phyloP scores from a whole-genome alignment of 2,113 vertebrate species.

The Halichoerus grypus region DNA sequence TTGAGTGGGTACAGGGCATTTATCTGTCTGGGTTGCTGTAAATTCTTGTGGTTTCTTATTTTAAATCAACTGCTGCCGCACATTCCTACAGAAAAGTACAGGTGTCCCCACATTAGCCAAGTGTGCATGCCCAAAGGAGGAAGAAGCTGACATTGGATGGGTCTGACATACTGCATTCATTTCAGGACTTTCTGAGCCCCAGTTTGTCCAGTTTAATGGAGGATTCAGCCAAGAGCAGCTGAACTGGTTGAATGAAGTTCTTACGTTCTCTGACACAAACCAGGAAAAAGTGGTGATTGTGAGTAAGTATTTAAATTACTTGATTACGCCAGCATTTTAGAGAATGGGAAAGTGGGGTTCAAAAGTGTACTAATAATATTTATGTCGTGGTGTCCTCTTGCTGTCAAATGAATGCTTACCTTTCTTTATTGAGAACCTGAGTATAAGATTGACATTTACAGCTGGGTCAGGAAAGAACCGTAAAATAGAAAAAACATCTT shows the following conservation, averaged over 20 bases:
- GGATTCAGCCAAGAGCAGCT: conserved; percentile 95
- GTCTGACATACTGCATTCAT: conserved; percentile 74
- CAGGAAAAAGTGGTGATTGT: conserved; percentile 92
- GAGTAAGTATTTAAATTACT: conserved; percentile 89
- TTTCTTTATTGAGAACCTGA: conserved; percentile 36
- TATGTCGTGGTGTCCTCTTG: conserved; percentile 13
- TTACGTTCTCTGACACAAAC: conserved; percentile 91
- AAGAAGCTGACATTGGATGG: background rate
- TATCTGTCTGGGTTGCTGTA: background rate
- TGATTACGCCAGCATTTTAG: conserved; percentile 14
- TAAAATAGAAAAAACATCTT: conserved; percentile 38
- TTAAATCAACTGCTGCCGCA: background rate
- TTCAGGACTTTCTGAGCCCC: conserved; percentile 87
- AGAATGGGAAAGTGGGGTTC: background rate
- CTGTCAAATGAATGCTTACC: background rate
- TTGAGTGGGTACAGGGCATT: background rate
- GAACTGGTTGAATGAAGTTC: conserved; percentile 92
- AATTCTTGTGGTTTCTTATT: background rate
- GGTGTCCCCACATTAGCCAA: background rate
- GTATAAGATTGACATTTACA: conserved; percentile 11
- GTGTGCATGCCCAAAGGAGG: background rate
- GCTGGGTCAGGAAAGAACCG: background rate
- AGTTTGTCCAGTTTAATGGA: conserved; percentile 95
- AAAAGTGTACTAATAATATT: background rate
- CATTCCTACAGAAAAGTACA: background rate